Evolutionary conservation across 1,140 invertebrate species (phyloP).

Genomic region (Drosophila subobscura): DNA sequence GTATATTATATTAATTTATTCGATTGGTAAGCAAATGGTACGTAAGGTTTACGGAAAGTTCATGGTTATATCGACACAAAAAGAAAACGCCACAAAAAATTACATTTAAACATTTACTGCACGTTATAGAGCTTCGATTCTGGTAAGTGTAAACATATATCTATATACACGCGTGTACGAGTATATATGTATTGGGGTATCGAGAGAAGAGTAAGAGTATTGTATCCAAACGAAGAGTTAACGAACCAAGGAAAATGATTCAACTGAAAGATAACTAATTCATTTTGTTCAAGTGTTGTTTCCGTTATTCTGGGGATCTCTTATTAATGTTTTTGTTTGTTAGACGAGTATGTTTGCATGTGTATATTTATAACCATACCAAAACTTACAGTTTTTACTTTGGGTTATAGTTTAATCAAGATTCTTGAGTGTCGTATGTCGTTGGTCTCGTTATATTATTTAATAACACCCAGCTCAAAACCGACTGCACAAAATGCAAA

Average conservation of each 20-base stretch:
- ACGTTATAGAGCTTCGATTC: conserved; percentile 83
- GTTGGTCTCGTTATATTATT: conserved; percentile 23
- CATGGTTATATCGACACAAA: conserved; percentile 57
- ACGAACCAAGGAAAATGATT: conserved; percentile 52
- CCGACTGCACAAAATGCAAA: conserved; percentile 72
- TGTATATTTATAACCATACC: conserved; percentile 30
- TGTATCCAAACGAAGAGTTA: conserved; percentile 50
- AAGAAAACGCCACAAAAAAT: conserved; percentile 66
- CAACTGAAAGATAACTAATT: conserved; percentile 54
- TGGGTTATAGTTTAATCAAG: conserved; percentile 19
- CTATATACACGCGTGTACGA: conserved; percentile 19
- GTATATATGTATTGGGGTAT: conserved; percentile 41
- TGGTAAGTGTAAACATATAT: conserved; percentile 54
- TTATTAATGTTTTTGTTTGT: conserved; percentile 6
- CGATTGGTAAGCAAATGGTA: conserved; percentile 44
- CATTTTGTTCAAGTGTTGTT: conserved; percentile 64
- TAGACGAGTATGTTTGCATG: neutral
- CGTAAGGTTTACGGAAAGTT: conserved; percentile 41
- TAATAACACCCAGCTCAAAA: conserved; percentile 76
- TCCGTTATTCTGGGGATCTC: conserved; percentile 17
- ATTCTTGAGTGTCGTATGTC: conserved; percentile 11
- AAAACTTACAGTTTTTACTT: conserved; percentile 54
- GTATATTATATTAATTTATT: conserved; percentile 13
- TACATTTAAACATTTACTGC: conserved; percentile 76
- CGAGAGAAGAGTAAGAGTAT: conserved; percentile 16